phyloP scores from a whole-genome alignment of 2,113 vertebrate genomes.

The Hemibagrus wyckioides region DNA sequence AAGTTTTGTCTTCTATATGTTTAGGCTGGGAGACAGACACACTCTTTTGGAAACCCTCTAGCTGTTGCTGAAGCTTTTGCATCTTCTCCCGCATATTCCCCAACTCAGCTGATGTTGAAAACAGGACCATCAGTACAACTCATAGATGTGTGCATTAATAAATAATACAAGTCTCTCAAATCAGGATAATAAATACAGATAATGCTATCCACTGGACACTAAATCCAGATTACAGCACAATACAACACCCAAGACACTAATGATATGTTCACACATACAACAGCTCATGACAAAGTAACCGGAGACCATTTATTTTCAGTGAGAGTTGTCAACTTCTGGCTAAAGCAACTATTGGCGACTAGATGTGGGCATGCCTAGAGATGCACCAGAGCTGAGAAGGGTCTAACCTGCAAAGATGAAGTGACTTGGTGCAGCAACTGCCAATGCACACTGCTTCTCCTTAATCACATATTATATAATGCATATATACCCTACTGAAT shows the following conservation, averaged over 20 bases:
- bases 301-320: no score
- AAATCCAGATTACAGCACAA: not conserved
- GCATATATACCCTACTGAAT: no score
- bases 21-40: slow-evolving; percentile 2
- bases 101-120: slow-evolving; percentile 65
- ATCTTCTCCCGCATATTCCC: slow-evolving; percentile 73
- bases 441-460: no score
- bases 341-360: no score
- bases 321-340: no score
- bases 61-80: slow-evolving; percentile 72
- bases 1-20: slow-evolving; percentile 17
- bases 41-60: slow-evolving; percentile 61
- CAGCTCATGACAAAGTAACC: no score
- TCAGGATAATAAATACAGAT: not conserved
- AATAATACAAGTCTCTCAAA: not conserved
- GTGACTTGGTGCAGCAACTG: no score
- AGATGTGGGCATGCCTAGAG: no score
- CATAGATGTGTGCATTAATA: not conserved
- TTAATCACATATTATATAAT: no score
- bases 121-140: not conserved
- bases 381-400: no score
- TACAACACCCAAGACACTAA: not conserved
- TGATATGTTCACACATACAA: no score
- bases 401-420: no score
- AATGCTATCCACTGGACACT: not conserved